Base-by-base conservation (phyloP, 2,113 vertebrate species). In the Oncorhynchus kisutch region DNA sequence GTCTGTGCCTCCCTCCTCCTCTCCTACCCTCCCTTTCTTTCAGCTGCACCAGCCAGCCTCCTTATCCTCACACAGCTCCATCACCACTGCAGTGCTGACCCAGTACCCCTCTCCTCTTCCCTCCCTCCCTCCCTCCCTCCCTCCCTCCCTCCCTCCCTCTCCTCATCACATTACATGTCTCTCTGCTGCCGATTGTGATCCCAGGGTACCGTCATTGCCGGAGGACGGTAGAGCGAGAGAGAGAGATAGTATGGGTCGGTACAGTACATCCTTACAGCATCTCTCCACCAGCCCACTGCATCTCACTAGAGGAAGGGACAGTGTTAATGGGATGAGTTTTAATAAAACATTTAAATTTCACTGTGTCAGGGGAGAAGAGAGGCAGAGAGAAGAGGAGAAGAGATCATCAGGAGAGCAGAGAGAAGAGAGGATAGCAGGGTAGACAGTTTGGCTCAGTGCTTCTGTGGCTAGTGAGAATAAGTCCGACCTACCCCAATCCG, bases 311-410 rank as follows among this genome's bases (percentile, higher is more conserved):
- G 84, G 67, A 54, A 54, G 51, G 51, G 60, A 24, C 51, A 62
- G 71, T 87, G 85, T 85, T 88, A 90, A 90, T 86, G 76, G 78
- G 76, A 89, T 83, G 82, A 85, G 84, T 74, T 84, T 74, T 88
- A 89, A 89, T 91, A 11, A 11, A 11, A 45, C 9, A 11, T 45
- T 11, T 45, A 90, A 87, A 91, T 89, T 89, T 83, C 77, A 70
- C 79, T 81, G 84, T 59, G 66, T 89, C 83, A 80, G 81, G 87
- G 82, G 84, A 89, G 72, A 73, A 24, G 54, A 60, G 54, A 62
- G 71, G 14, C 25, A 59, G 57, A 34, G 57, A 31, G 51, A 24
- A 60, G n/a, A 71, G 48, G 51, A 18, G 54, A 54, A 31, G 8
- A 51, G 71, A 67, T 67, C 65, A 67, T 29, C 65, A 59, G 70